These are phyloP conservation scores for Rhopilema esculentum DNA, from an alignment of 30 jellyfish, hydroid and myxozoan genomes.

Conservation along the genomic window DNA sequence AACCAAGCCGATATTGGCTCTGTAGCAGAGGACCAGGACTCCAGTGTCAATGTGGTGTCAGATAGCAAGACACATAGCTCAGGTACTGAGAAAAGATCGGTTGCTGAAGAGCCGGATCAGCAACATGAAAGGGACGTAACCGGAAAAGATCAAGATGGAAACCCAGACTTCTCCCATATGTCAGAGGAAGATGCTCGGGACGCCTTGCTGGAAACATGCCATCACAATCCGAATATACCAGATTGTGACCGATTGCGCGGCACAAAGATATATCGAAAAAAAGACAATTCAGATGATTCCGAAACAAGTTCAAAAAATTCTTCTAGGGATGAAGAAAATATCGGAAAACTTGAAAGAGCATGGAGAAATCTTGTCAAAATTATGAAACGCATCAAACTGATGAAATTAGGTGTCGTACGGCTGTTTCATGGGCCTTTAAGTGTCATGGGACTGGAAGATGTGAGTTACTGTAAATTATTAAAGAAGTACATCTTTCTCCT, in stretches of 20 bases:
- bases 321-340: not conserved
- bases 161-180: not conserved
- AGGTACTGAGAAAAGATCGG: not conserved
- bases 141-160: not conserved
- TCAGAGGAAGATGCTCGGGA: slow-evolving; percentile 42
- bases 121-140: not conserved
- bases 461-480: not conserved
- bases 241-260: slow-evolving; percentile 78
- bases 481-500: not conserved
- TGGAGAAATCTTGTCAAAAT: slow-evolving; percentile 41
- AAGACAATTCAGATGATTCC: slow-evolving; percentile 9
- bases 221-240: slow-evolving; percentile 74
- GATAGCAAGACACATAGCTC: slow-evolving; percentile 1
- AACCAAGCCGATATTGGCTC: not conserved
- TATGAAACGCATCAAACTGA: slow-evolving; percentile 58
- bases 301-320: not conserved
- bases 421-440: slow-evolving; percentile 68
- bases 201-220: slow-evolving; percentile 63
- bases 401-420: slow-evolving; percentile 47
- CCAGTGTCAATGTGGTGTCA: slow-evolving; percentile 17
- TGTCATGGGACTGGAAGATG: slow-evolving; percentile 70
- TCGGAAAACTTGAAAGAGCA: slow-evolving; percentile 32
- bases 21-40: slow-evolving; percentile 1
- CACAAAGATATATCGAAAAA: slow-evolving; percentile 60
- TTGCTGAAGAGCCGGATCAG: not conserved